phyloP scores from a whole-genome alignment of 2,888 invertebrate species.

The Bruchidius siliquastri region DNA sequence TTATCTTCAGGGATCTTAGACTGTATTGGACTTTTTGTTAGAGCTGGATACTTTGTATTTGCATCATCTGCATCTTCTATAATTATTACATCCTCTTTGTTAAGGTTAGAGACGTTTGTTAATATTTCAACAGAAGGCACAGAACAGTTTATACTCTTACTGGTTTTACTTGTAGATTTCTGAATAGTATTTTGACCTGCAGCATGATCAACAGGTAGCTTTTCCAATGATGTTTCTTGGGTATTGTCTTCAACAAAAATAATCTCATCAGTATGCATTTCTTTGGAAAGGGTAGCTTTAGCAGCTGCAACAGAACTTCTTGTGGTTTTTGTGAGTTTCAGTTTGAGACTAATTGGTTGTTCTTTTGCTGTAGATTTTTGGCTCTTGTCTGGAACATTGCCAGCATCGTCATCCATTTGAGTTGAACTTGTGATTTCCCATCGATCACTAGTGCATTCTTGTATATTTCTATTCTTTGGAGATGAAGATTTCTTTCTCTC shows the following conservation, averaged over 20 bases:
- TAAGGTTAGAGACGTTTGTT: too few relatives aligned
- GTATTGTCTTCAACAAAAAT: neutral
- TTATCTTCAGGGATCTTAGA: neutral
- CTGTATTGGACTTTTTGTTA: neutral
- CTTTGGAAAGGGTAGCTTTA: neutral
- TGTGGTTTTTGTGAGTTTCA: neutral
- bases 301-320: neutral
- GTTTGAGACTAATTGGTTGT: neutral
- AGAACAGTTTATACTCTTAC: neutral
- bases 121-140: neutral
- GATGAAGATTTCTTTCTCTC: neutral
- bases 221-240: neutral
- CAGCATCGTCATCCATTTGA: neutral
- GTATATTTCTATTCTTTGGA: neutral
- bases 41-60: constrained; percentile 9
- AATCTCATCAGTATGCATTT: neutral
- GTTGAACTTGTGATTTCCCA: neutral
- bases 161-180: neutral
- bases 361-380: neutral
- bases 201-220: neutral
- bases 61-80: constrained; percentile 12
- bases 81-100: constrained; percentile 8
- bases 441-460: neutral
- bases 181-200: neutral
- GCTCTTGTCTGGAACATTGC: neutral